Evolutionary conservation across 2,888 invertebrate species (phyloP), one percentile per base, ranked within the genome.

Genomic region (Drosophila prolongata): DNA sequence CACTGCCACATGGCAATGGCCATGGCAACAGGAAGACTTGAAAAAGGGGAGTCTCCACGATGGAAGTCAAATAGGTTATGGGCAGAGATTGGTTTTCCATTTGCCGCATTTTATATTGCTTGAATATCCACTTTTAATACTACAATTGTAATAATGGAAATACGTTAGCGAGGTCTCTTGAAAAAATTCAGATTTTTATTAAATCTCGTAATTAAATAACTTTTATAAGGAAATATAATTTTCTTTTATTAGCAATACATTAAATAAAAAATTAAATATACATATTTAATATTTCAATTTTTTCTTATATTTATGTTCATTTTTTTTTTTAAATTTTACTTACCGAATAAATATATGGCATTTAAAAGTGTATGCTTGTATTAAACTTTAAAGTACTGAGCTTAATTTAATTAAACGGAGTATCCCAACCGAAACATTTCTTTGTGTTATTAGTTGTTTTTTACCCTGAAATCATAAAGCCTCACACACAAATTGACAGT

Each of bases 1-100:
- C 85, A 87, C 56, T 75, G 77, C 71, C 87, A 81, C 65, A 77
- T 77, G 82, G 72, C 77, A 65, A 61, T 52, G 56, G 74, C 40
- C 62, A 40, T 55, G 35, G 52, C 49, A 44, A 40, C 42, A 16
- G 27, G 24, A 24, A 49, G 34, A 11, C 1, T 13, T 14, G 19
- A 42, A 50, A 27, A 19, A 10, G 6, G 34, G 16, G 1, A 8
- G 16, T 14, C 24, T 24, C 2, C 3, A 13, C 16, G 27, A 16
- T 40, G 38, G 24, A 46, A 68, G 30, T 53, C 66, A 30, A 50
- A 65, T 66, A 52, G 43, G 38, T 8, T 27, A 16, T 19, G 24
- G 19, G n/a, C 6, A 24, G 34, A 35, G 42, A 42, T 58, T 24
- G 57, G 11, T 14, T 43, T 57, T 59, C 40, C 57, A 57, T 35